phyloP scores from a whole-genome alignment of 2,113 vertebrate genomes.

The Sebastes fasciatus region DNA sequence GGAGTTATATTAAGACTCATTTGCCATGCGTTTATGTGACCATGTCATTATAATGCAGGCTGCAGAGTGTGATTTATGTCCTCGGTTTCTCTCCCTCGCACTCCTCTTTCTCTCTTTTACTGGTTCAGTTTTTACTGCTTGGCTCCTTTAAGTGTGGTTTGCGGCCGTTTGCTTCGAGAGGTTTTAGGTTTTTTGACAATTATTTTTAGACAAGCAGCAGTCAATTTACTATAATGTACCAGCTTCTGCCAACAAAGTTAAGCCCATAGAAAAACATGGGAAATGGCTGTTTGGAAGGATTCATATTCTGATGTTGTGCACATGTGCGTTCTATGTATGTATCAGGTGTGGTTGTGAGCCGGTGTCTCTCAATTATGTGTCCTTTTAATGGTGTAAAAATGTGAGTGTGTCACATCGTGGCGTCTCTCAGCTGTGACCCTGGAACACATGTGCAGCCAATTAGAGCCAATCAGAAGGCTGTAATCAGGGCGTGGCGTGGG shows the following conservation, averaged over 20 bases:
- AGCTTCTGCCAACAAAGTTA: neutral
- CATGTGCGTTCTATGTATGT: neutral
- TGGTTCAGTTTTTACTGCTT: conserved; percentile 51
- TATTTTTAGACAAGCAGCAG: conserved; percentile 71
- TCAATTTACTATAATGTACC: conserved; percentile 28
- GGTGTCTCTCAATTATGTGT: neutral
- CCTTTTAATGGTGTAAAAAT: conserved; percentile 1
- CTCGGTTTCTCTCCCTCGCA: conserved; percentile 58
- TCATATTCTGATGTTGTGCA: neutral
- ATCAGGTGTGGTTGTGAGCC: neutral
- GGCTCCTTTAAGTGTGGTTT: conserved; percentile 61
- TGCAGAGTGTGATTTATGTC: conserved; percentile 72
- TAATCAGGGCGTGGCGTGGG: conserved; percentile 74
- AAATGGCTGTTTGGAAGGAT: neutral
- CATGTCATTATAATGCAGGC: conserved; percentile 70
- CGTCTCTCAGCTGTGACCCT: conserved; percentile 60
- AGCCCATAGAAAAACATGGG: conserved; percentile 9
- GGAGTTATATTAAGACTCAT: conserved; percentile 68
- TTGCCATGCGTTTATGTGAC: conserved; percentile 65
- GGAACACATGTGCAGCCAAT: conserved; percentile 82
- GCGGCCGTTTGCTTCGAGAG: conserved; percentile 45
- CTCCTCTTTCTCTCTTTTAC: conserved; percentile 47
- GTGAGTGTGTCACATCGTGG: conserved; percentile 26
- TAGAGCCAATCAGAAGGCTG: conserved; percentile 83
- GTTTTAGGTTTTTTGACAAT: conserved; percentile 56